Conservation (phyloP, 2,113 vertebrate species). For the Rhabdornis inornatus region DNA sequence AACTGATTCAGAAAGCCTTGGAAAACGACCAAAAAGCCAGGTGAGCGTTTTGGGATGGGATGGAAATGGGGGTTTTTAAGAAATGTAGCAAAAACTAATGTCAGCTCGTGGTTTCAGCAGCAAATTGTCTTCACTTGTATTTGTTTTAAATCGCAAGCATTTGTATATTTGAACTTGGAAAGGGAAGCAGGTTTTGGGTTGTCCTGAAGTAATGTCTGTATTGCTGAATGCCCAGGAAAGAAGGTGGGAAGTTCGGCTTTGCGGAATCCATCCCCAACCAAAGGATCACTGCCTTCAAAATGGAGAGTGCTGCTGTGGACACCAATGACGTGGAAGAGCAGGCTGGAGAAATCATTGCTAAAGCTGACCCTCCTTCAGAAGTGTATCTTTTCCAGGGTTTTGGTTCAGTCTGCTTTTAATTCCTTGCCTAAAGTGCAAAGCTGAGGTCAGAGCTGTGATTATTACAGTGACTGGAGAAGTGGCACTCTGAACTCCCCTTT, state of each 20-base stretch:
- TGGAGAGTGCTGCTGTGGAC: constrained; percentile 79
- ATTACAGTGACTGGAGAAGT: neutral
- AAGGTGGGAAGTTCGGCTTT: constrained; percentile 89
- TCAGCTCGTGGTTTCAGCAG: neutral
- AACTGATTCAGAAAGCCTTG: constrained; percentile 90
- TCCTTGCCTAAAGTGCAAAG: neutral
- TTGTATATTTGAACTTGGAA: neutral
- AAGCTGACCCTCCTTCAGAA: constrained; percentile 74
- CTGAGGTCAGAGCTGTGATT: neutral
- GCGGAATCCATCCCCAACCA: constrained; percentile 88
- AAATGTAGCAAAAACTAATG: neutral
- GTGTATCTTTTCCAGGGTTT: constrained; percentile 75
- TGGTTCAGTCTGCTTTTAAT: neutral
- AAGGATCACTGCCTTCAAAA: constrained; percentile 88
- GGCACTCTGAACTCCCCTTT: neutral
- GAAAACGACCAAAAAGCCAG: constrained; percentile 87
- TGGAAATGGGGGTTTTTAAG: rapidly evolving
- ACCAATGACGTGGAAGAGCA: constrained; percentile 73
- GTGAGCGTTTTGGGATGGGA: constrained; percentile 63
- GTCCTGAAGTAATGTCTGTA: neutral
- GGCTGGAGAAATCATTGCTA: constrained; percentile 80
- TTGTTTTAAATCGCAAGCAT: neutral
- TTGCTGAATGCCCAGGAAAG: constrained; percentile 77
- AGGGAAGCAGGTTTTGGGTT: neutral
- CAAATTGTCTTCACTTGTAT: neutral